Evolutionary conservation across 1,140 invertebrate species (phyloP), one percentile per base, ranked within the genome.

Genomic region (Bicyclus anynana): DNA sequence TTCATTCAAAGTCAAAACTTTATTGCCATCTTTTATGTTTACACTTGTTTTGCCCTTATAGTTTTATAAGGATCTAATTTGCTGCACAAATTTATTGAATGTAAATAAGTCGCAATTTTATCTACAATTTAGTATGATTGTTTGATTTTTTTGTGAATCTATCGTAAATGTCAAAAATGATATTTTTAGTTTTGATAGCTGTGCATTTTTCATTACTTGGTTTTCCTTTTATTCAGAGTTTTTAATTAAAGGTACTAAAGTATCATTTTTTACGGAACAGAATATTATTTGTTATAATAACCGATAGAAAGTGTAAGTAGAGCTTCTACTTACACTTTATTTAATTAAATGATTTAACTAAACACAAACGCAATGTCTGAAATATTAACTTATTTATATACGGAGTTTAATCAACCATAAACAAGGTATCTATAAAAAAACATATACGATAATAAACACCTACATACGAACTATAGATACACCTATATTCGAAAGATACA

Each of bases 1-100:
- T 48, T 53, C 57, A 53, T 59, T 47, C 23, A 26, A 47, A 38
- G 27, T 44, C 48, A 54, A 57, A 57, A 42, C 16, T 51, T 57
- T 44, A 57, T 57, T 6, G 48, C 27, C 37, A 23, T 40, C 26
- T 50, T 56, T 57, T 57, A 55, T 47, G 44, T 55, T 48, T 55
- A 44, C 37, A 50, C 7, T 57, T 35, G 37, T 51, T 57, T 57
- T 57, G 55, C 47, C 55, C 55, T 57, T 57, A 51, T 51, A 42
- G 12, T 51, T 27, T 38, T 50, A 16, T 51, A 57, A 33, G 49
- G 16, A 51, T 21, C 51, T 50, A 51, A 57, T 26, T 47, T 51
- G 38, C 29, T 27, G 27, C 23, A 49, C 38, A 57, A 29, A 51
- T 56, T 56, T 56, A 57, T 51, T 44, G 26, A 16, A 42, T 42